A percentile compares a stretch with the other conserved stretches of the same genome.
phyloP scores from a whole-genome alignment of 2,797 vertebrate species.

The Chiroxiphia lanceolata region DNA sequence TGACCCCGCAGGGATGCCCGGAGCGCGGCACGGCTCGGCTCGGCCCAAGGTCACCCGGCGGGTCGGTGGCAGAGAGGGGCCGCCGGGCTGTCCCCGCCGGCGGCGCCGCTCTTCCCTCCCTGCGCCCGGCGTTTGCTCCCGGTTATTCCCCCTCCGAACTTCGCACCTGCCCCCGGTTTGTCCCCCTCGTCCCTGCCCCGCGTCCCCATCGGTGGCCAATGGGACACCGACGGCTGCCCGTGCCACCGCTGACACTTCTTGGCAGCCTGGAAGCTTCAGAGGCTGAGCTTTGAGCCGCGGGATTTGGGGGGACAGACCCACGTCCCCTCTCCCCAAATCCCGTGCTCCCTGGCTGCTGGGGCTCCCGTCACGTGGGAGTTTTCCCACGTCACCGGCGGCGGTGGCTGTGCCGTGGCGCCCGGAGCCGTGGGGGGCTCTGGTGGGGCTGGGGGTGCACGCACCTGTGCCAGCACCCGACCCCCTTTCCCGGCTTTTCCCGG shows the following conservation, averaged over 20 bases:
- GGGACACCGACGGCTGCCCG: background rate
- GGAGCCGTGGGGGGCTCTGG: background rate
- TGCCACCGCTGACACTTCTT: fast-evolving
- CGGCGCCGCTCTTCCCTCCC: background rate
- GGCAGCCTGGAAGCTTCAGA: background rate
- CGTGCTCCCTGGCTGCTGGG: background rate
- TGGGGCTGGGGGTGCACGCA: background rate
- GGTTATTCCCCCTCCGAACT: background rate
- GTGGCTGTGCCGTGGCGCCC: background rate
- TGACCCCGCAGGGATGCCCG: background rate
- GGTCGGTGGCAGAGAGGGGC: background rate
- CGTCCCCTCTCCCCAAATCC: background rate
- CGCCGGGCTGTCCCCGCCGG: fast-evolving
- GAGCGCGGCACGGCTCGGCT: fast-evolving
- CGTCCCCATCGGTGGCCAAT: fast-evolving
- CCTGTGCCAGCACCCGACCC: background rate
- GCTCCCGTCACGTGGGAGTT: background rate
- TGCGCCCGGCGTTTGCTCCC: fast-evolving
- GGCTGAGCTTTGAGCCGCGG: background rate
- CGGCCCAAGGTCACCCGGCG: slow-evolving; percentile 36
- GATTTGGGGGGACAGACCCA: background rate
- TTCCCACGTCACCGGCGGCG: background rate
- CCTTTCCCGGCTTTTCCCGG: background rate
- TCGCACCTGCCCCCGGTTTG: background rate
- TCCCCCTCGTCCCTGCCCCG: background rate